Conservation (phyloP, 2,888 invertebrate genomes). For the Punctoribates punctum region DNA sequence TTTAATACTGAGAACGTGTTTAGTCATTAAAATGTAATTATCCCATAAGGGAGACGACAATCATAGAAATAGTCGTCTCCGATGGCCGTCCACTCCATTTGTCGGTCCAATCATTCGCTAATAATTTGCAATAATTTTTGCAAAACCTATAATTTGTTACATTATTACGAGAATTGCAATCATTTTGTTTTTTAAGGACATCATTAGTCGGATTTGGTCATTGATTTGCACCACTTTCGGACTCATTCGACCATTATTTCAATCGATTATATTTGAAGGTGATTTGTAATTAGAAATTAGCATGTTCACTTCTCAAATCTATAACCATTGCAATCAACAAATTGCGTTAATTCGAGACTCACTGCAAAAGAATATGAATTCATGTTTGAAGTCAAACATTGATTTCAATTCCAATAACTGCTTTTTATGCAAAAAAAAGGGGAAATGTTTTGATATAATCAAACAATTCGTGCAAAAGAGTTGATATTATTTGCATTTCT, state of each 20-base stretch:
- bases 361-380: too few species aligned
- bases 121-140: too few species aligned
- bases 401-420: too few species aligned
- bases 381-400: too few species aligned
- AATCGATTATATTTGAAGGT: conserved; percentile 80
- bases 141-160: conserved; percentile 63
- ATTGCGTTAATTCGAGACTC: too few species aligned
- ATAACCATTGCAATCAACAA: too few species aligned
- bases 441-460: too few species aligned
- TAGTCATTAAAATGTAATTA: not conserved
- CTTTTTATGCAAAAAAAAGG: too few species aligned
- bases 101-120: conserved; percentile 50
- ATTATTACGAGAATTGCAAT: conserved; percentile 77
- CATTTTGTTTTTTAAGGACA: conserved; percentile 85
- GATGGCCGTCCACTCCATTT: conserved; percentile 86
- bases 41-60: conserved; percentile 61
- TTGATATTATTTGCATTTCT: too few species aligned
- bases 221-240: conserved; percentile 76
- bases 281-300: conserved; percentile 61
- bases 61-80: conserved; percentile 87
- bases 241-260: conserved; percentile 59
- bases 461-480: too few species aligned
- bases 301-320: conserved; percentile 59
- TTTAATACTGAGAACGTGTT: too few species aligned
- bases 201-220: conserved; percentile 73